Base-by-base conservation (phyloP, 2,797 vertebrate species). In the Sardinella longiceps region DNA sequence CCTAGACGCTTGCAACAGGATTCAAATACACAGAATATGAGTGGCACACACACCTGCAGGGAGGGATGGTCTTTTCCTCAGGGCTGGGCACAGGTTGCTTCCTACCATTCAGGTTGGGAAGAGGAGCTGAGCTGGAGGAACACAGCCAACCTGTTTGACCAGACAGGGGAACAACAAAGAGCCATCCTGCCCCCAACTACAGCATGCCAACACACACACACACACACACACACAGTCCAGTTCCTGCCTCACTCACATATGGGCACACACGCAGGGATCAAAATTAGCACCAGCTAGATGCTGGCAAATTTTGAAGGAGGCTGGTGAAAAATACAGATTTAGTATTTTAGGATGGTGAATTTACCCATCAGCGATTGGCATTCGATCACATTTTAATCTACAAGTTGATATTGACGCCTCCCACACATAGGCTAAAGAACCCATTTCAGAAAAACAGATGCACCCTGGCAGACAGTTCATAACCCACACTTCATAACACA, bases 101-200 rank as follows among this genome's bases (percentile, higher is more conserved):
- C 30, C 14, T 77, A 77, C 33, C 33, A 23, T 10, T 39, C 70
- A 39, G 33, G 15, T 43, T 77, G 70, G 30, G 33, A 77, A 77
- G 37, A 33, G 20, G 20, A 20, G 37, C 33, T 39, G 20, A 20
- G 37, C 33, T 39, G 39, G 70, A 39, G 33, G 70, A 77, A 43
- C 70, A 77, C 33, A 77, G 70, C 80, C 46, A 81, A 81, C 80
- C 80, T 28, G 45, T 53, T 81, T 48, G 80, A 53, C 46, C 45
- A 80, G 37, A 80, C 20, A 46, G 39, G 12, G 46, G 80, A 25
- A n/a, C 46, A 46, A 48, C 50, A 81, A 53, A 81, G 56, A 25
- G 70, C 70, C 70, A 77, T 43, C 33, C 37, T 77, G 70, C 18
- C 37, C 70, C 70, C 14, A 5, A 23, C 37, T 77, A 20, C 39